These are phyloP conservation scores for Hyles vespertilio DNA, from an alignment of 1,140 invertebrate genomes.

Conservation along the genomic window DNA sequence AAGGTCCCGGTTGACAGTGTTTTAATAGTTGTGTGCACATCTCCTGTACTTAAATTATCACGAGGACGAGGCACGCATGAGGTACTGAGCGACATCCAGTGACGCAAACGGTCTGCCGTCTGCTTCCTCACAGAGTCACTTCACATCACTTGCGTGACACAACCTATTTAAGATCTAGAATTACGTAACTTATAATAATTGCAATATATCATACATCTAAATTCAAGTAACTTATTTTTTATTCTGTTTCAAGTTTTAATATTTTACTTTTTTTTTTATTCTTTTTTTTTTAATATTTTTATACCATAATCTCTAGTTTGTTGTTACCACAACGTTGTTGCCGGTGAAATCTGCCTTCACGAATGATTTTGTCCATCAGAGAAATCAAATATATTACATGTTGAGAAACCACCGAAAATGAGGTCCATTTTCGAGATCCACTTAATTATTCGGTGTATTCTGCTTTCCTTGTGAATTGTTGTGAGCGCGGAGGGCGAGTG, in stretches of 20 bases:
- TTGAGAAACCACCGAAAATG: slow-evolving; percentile 14
- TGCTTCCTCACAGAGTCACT: slow-evolving; percentile 31
- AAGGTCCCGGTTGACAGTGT: slow-evolving; percentile 41
- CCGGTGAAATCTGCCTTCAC: slow-evolving; percentile 74
- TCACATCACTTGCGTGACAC: slow-evolving; percentile 44
- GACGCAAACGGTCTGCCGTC: slow-evolving; percentile 14
- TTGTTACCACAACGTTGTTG: slow-evolving; percentile 71
- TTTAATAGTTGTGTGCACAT: slow-evolving; percentile 43
- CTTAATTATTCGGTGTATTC: slow-evolving; percentile 56
- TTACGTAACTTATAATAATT: slow-evolving; percentile 73
- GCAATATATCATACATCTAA: slow-evolving; percentile 74
- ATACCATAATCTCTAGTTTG: slow-evolving; percentile 66
- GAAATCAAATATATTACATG: slow-evolving; percentile 19
- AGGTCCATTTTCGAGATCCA: slow-evolving; percentile 19
- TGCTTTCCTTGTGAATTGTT: slow-evolving; percentile 54
- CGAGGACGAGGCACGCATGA: slow-evolving; percentile 57
- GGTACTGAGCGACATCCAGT: slow-evolving; percentile 34
- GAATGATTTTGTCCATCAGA: slow-evolving; percentile 66
- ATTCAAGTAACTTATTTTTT: slow-evolving; percentile 74
- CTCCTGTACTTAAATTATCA: slow-evolving; percentile 65
- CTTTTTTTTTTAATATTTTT: slow-evolving; percentile 55
- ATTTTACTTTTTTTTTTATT: slow-evolving; percentile 72
- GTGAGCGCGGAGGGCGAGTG: slow-evolving; percentile 38
- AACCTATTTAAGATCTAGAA: slow-evolving; percentile 68
- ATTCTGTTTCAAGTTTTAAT: slow-evolving; percentile 69